Evolutionary conservation across 2,797 vertebrate genomes (phyloP), one percentile per base, ranked within the genome.

Genomic region (Calcarius lapponicus): DNA sequence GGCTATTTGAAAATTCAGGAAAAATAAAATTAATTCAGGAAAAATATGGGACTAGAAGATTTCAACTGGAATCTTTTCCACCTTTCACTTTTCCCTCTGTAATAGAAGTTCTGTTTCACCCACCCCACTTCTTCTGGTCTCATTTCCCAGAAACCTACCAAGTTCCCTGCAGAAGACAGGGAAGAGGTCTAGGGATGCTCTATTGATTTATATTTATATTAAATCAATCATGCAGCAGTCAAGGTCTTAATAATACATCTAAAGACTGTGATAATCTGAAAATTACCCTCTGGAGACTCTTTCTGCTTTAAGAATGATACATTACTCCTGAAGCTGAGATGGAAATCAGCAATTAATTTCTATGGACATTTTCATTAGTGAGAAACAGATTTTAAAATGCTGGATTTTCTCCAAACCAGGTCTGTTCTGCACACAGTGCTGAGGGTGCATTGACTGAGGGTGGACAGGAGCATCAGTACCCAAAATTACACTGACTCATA

Each of bases 231-330:
- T 57, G n/a, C 69, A 73, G 36, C 40, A 88, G 56, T 51, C 73
- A 72, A 90, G 26, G 53, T 28, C 80, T 85, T 85, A 88, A 94
- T 88, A 73, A 85, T 64, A 50, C 45, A 88, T 54, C 48, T 95
- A 34, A 89, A 67, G 62, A 50, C 64, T 8, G 7, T 50, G 62
- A 22, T 90, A 86, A 92, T 54, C 57, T 67, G 43, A 51, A 90
- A 91, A 89, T 31, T 8, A 34, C 38, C 64, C 92, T 66, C 81
- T 72, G 47, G 91, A 70, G 65, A n/a, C 50, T 43, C 8, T 1
- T 2, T 2, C 26, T 75, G 47, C 54, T 74, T 65, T 53, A 75
- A 28, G 64, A 84, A 79, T 42, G 61, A 86, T 8, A 17, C 50
- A 71, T 69, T 40, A 11, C n/a, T 83, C n/a, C 54, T 9, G 2